Evolutionary conservation across 2,113 vertebrate species (phyloP).

Genomic region (Antechinus stuartii): DNA sequence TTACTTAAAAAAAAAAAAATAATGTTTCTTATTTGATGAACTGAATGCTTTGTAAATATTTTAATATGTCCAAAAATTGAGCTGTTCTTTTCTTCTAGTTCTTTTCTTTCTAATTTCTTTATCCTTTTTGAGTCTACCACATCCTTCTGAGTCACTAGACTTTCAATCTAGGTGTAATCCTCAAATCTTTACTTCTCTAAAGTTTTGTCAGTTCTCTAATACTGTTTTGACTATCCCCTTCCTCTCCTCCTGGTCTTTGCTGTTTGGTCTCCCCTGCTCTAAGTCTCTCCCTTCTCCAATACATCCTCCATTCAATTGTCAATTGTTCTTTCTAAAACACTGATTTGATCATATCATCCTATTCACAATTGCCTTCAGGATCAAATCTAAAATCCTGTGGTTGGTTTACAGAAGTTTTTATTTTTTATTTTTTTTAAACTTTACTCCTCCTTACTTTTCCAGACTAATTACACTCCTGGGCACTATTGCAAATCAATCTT

Average conservation of each 20-base stretch:
- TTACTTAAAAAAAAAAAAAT: background rate
- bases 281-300: background rate
- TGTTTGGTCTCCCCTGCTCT: background rate
- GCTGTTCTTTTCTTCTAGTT: background rate
- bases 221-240: background rate
- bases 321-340: background rate
- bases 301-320: background rate
- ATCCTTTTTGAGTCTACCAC: background rate
- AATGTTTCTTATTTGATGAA: background rate
- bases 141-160: background rate
- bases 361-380: background rate
- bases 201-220: background rate
- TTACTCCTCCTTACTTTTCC: background rate
- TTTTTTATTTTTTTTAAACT: background rate
- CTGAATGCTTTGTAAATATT: background rate
- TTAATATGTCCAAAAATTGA: background rate
- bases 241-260: background rate
- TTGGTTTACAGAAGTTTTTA: background rate
- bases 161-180: background rate
- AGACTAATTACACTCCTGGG: background rate
- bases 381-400: background rate
- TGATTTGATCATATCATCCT: background rate
- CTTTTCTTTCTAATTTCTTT: background rate
- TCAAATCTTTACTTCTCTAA: background rate
- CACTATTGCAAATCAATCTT: background rate